Evolutionary conservation across 2,888 invertebrate genomes (phyloP), one percentile per base, ranked within the genome.

Genomic region (Pyrocoelia pectoralis): DNA sequence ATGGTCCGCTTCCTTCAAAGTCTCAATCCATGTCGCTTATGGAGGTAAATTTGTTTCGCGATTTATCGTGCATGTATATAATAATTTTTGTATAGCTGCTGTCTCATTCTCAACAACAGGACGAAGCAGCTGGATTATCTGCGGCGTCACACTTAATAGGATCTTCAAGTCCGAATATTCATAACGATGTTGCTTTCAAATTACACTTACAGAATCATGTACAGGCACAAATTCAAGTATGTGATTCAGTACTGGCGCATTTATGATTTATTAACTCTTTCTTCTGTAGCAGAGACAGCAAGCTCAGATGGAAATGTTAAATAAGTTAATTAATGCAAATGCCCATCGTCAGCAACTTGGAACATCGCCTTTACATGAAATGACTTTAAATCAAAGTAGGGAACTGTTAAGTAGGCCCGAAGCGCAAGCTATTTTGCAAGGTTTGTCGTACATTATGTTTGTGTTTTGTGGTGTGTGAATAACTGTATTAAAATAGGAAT

Each of bases 361-460:
- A 53, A 73, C 77, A 6, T 81, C 82, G 15, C 82, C 82, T 0
- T 79, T 79, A 76, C 84, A 79, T 73, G 86, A 70, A 79, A 81
- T 76, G 80, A 81, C 74, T 76, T 79, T 72, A 80, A 82, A 74
- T 80, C 84, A 72, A 85, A 88, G 78, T 72, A 82, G 88, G 50
- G 91, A 91, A 67, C 80, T 91, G 68, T 78, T 91, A 61, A 89
- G 88, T 77, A 81, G 91, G 67, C 91, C 91, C 0, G 92, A 92
- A 77, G 90, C 91, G 10, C 90, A 91, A 79, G 90, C 91, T 50
- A 88, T 93, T 62, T 84, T 93, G 70, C 89, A 91, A 80, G 90
- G 90, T 90, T 76, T 70, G 73, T 41, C 15, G 51, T 38, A 33
- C 38, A 51, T 18, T 13, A 29, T 28, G 52, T 17, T 8, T 33